A percentile compares a stretch with the other conserved stretches of the same genome.
Evolutionary conservation across 2,888 invertebrate species (phyloP).

Genomic region (Archips crataeganus): DNA sequence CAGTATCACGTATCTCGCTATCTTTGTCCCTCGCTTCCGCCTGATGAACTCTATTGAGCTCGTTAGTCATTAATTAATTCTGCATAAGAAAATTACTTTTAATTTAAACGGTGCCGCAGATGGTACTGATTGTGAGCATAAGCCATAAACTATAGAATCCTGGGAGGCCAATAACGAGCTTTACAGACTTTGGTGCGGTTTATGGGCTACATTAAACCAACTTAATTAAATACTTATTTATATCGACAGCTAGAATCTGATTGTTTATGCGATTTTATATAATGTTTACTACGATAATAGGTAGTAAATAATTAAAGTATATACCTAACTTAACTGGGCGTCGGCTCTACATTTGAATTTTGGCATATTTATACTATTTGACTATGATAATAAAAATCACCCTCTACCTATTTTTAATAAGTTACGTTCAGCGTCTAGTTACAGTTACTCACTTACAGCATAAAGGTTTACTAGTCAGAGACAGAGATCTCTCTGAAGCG

Average conservation of each 20-base stretch:
- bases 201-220: constrained; percentile 27
- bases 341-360: too few species aligned
- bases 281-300: too few species aligned
- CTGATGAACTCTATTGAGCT: constrained; percentile 85
- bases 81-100: constrained; percentile 86
- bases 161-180: constrained; percentile 32
- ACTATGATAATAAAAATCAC: too few species aligned
- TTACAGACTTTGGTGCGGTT: constrained; percentile 24
- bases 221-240: constrained; percentile 17
- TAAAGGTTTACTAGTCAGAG: too few species aligned
- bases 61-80: constrained; percentile 86
- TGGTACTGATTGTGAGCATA: constrained; percentile 61
- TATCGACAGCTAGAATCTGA: constrained; percentile 24
- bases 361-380: too few species aligned
- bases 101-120: constrained; percentile 82
- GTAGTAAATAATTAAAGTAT: too few species aligned
- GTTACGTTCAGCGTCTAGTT: too few species aligned
- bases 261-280: constrained; percentile 10
- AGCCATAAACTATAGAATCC: constrained; percentile 37
- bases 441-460: too few species aligned
- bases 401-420: too few species aligned
- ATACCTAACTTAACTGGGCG: too few species aligned
- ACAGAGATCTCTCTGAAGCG: too few species aligned
- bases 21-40: constrained; percentile 77
- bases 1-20: constrained; percentile 45